These are phyloP conservation scores for Stenodera caucasica DNA, from an alignment of 2,888 invertebrate species.

Conservation along the genomic window DNA sequence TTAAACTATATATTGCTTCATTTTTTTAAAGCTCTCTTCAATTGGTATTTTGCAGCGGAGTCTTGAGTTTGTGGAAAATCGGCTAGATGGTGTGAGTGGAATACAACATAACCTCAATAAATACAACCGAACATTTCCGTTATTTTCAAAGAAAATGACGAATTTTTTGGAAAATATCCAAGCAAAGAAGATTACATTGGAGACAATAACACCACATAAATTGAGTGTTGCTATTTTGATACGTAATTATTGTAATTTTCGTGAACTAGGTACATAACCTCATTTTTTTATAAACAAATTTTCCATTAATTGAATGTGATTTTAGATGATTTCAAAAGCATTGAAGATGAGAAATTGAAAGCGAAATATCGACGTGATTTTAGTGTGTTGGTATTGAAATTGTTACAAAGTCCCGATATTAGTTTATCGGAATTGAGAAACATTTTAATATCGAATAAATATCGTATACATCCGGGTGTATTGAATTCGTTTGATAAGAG, in stretches of 20 bases:
- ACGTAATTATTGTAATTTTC: constrained; percentile 71
- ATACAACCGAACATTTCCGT: background rate
- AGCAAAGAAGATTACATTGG: constrained; percentile 37
- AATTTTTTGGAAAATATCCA: constrained; percentile 39
- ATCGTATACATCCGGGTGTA: constrained; percentile 61
- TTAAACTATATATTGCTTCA: too few relatives aligned
- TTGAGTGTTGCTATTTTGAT: constrained; percentile 76
- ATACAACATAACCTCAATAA: constrained; percentile 5
- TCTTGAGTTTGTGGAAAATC: too few relatives aligned
- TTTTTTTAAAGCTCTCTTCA: too few relatives aligned
- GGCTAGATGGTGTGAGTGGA: too few relatives aligned
- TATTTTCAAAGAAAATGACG: background rate
- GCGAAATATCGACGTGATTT: constrained; percentile 74
- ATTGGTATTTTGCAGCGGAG: too few relatives aligned
- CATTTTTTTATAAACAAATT: constrained; percentile 13
- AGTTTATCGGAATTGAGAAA: constrained; percentile 68
- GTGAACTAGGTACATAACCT: constrained; percentile 54
- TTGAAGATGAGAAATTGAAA: constrained; percentile 58
- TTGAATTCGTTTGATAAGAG: constrained; percentile 64
- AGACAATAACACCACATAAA: constrained; percentile 78
- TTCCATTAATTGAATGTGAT: constrained; percentile 30
- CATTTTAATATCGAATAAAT: constrained; percentile 66
- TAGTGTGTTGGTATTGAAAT: constrained; percentile 76
- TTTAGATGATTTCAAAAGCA: constrained; percentile 57
- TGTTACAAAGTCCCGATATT: constrained; percentile 83